Conservation (phyloP, 2,113 vertebrate species). For the Pteruthius melanotis region DNA sequence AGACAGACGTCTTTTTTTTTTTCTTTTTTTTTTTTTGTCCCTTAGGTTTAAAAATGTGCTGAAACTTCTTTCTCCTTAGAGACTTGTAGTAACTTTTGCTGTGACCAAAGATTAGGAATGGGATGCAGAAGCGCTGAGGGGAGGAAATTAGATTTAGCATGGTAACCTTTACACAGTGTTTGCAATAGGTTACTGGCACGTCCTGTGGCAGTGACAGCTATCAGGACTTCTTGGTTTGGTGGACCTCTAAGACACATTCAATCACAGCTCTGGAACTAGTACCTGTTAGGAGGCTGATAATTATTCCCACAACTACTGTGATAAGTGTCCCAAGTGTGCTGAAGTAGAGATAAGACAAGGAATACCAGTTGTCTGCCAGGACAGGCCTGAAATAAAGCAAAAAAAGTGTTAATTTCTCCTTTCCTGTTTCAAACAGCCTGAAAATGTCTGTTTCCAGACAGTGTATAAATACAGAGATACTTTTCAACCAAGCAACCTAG, state of each 20-base stretch:
- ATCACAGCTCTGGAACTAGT: background rate
- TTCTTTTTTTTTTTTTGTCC: background rate
- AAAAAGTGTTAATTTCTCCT: background rate
- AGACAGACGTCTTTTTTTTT: background rate
- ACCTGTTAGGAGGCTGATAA: constrained; percentile 82
- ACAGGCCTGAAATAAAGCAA: constrained; percentile 63
- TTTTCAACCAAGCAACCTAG: background rate
- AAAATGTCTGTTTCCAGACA: background rate
- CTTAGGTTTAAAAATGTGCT: background rate
- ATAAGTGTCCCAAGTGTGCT: constrained; percentile 79
- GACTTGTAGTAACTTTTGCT: background rate
- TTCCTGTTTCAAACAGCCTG: background rate
- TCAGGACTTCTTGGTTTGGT: background rate
- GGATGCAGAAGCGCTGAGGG: background rate
- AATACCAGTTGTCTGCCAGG: constrained; percentile 80
- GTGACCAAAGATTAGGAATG: background rate
- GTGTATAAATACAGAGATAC: background rate
- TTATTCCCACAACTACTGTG: constrained; percentile 75
- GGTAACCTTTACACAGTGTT: background rate
- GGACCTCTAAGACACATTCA: background rate
- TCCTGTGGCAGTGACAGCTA: background rate
- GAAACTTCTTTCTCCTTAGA: background rate
- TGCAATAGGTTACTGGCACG: background rate
- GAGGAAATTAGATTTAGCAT: background rate
- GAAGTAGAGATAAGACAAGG: constrained; percentile 81